Evolutionary conservation across 2,113 vertebrate genomes (phyloP), one percentile per base, ranked within the genome.

Genomic region (Pachycephala philippinensis): DNA sequence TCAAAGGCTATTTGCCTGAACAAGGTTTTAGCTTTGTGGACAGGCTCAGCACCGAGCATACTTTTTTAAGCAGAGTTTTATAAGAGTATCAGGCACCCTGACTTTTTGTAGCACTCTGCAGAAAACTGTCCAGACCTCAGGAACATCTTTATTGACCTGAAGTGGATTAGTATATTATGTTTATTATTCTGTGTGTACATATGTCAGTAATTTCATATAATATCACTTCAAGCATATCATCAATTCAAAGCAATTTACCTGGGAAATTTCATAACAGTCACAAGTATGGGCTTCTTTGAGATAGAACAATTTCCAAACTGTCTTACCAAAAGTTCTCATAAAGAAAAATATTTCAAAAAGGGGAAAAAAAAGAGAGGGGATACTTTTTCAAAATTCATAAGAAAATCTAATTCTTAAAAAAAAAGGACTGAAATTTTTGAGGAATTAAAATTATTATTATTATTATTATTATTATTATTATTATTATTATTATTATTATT

Each of bases 71-170:
- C 52, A 40, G 26, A 22, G 6, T 61, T 90, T 88, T 44, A 3
- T 2, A 39, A 35, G 47, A 64, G 39, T 75, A 56, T 71, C 64
- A 59, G 49, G 31, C 49, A 60, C 37, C 10, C 3, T 65, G 57
- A 28, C 7, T 79, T 84, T 65, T 45, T 65, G 35, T 60, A 90
- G 15, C 42, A 31, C 53, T 65, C 64, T 63, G 28, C 23, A 87
- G 59, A 91, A 93, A 75, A 26, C 31, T 53, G 30, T 45, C 30
- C 83, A 94, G 68, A 88, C 37, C 33, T 86, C 85, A 91, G 84
- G 78, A 82, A 61, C 18, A 9, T 49, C 20, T 79, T 72, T 82
- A 72, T 75, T 94, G 64, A 60, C 7, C 60, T 64, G 64, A 88
- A 88, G 37, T 50, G 33, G 5, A 33, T 63, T 77, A 83, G 65